Percentiles rank a stretch among this genome's conserved stretches.
These are phyloP conservation scores for Ligdia adustata DNA, from an alignment of 2,888 invertebrate species.

Conservation along the genomic window DNA sequence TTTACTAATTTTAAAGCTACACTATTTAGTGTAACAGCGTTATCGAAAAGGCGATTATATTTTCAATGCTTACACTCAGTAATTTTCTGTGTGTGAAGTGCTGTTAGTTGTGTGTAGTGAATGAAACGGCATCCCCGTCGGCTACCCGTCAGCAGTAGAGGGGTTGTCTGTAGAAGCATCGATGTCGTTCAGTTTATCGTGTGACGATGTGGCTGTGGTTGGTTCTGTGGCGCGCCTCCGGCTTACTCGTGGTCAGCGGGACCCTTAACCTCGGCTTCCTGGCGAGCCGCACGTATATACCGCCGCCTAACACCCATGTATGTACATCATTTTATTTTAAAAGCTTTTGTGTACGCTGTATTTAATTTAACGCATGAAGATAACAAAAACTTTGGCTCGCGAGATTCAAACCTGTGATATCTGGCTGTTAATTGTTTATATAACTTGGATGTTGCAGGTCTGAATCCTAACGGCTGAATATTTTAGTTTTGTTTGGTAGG, in stretches of 20 bases:
- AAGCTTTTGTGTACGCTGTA: not conserved
- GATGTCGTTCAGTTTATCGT: conserved; percentile 42
- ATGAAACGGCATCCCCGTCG: conserved; percentile 7
- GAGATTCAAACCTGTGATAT: too few relatives aligned
- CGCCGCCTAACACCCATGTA: conserved; percentile 45
- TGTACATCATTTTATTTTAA: not conserved
- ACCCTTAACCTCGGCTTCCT: conserved; percentile 54
- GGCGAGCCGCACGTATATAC: conserved; percentile 43
- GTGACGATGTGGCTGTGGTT: conserved; percentile 64
- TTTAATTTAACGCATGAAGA: too few relatives aligned
- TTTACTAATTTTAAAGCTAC: too few relatives aligned
- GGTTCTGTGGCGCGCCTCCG: conserved; percentile 54
- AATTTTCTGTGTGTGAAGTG: not conserved
- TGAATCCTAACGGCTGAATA: too few relatives aligned
- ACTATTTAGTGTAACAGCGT: too few relatives aligned
- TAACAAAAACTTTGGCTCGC: not conserved
- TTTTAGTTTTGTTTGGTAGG: too few relatives aligned
- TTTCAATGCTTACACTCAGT: not conserved
- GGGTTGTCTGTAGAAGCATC: conserved; percentile 18
- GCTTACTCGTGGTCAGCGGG: conserved; percentile 49
- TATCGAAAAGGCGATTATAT: not conserved
- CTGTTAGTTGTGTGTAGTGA: too few relatives aligned
- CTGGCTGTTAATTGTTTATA: too few relatives aligned
- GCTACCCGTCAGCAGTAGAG: conserved; percentile 19
- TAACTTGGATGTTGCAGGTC: too few relatives aligned